Conservation (phyloP, 2,888 invertebrate species). For the Apeira syringaria region DNA sequence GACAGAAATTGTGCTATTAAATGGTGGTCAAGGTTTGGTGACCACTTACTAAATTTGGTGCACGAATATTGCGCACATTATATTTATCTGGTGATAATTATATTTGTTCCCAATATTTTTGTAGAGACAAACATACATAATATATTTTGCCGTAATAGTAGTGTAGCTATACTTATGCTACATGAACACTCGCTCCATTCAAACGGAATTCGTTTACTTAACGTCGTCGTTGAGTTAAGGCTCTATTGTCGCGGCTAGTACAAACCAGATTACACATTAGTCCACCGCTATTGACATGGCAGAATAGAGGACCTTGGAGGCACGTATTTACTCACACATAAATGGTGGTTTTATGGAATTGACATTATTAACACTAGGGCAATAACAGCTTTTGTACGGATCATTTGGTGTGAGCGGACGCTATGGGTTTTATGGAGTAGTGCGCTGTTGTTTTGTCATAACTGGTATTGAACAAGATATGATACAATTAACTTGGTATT, state of each 20-base stretch:
- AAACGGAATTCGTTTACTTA: conserved; percentile 3
- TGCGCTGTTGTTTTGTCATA: conserved; percentile 1
- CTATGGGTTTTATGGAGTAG: neutral
- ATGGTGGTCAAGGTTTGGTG: too few relatives aligned
- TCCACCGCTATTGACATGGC: conserved; percentile 7
- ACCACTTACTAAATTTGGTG: too few relatives aligned
- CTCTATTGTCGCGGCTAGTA: conserved; percentile 3
- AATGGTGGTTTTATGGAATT: conserved; percentile 8
- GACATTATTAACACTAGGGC: neutral
- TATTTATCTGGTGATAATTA: too few relatives aligned
- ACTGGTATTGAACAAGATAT: too few relatives aligned
- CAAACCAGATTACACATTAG: conserved; percentile 5
- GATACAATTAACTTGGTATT: too few relatives aligned
- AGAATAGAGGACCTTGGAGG: conserved; percentile 3
- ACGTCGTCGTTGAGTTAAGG: conserved; percentile 3
- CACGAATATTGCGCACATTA: too few relatives aligned
- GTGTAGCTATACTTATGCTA: too few relatives aligned
- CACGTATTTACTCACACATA: conserved; percentile 1
- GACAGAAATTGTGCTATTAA: too few relatives aligned
- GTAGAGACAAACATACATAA: too few relatives aligned
- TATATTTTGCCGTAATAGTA: too few relatives aligned
- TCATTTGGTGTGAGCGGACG: neutral
- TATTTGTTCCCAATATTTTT: too few relatives aligned
- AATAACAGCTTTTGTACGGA: neutral
- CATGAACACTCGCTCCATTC: neutral